Conservation (phyloP, 1,140 invertebrate genomes). For the Vanessa atalanta region DNA sequence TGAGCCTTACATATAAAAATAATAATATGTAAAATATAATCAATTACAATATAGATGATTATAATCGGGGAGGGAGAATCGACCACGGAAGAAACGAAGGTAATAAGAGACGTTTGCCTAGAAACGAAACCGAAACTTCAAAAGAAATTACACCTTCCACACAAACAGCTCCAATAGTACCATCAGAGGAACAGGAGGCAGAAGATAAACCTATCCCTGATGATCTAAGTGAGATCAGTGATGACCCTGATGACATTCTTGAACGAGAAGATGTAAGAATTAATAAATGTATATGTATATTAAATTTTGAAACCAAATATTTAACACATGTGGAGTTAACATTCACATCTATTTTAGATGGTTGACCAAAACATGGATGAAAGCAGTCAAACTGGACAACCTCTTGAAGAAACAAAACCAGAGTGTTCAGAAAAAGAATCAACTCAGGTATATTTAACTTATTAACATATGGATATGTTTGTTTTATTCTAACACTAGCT, state of each 20-base stretch:
- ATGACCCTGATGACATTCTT: constrained; percentile 92
- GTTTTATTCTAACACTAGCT: too few species aligned
- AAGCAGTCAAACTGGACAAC: constrained; percentile 61
- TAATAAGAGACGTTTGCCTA: constrained; percentile 53
- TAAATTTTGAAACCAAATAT: background rate
- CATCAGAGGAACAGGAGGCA: constrained; percentile 75
- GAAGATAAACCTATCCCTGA: constrained; percentile 84
- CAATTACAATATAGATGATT: constrained; percentile 58
- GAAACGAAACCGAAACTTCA: constrained; percentile 57
- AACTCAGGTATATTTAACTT: constrained; percentile 51
- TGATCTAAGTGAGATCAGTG: constrained; percentile 92
- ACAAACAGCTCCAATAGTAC: constrained; percentile 51
- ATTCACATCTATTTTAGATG: constrained; percentile 55
- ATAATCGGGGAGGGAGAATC: constrained; percentile 68
- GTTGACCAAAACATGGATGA: constrained; percentile 67
- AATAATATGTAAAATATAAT: background rate
- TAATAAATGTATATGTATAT: constrained; percentile 10
- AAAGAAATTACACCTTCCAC: constrained; percentile 52
- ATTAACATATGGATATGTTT: too few species aligned
- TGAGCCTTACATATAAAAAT: background rate
- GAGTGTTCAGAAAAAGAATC: constrained; percentile 68
- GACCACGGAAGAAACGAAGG: constrained; percentile 56
- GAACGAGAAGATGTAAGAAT: constrained; percentile 86
- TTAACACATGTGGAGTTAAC: background rate
- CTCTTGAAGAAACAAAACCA: constrained; percentile 58